Percentiles rank a stretch among this genome's conserved stretches.
phyloP scores from a whole-genome alignment of 2,888 invertebrate genomes.

The Lycocerus yunnanus region DNA sequence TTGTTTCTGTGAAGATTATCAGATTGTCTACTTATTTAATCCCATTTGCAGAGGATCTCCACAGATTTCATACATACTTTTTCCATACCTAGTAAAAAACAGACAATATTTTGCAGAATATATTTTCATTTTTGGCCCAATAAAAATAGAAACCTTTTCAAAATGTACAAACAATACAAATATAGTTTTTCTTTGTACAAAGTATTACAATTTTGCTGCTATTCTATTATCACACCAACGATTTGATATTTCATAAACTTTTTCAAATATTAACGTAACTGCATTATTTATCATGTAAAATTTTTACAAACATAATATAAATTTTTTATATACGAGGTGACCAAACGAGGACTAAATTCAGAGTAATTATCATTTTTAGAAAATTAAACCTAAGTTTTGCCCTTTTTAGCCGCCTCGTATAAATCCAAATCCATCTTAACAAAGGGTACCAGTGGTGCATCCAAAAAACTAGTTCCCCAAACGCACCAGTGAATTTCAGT shows the following conservation, averaged over 20 bases:
- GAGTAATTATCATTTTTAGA: not conserved
- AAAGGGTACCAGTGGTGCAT: not conserved
- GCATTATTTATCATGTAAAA: not conserved
- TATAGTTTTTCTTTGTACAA: constrained; percentile 16
- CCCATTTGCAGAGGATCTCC: no score
- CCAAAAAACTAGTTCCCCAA: not conserved
- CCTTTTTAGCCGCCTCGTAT: not conserved
- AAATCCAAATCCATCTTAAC: not conserved
- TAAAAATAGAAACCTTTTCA: constrained; percentile 26
- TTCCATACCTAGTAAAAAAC: not conserved
- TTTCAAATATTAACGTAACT: not conserved
- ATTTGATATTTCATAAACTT: constrained; percentile 2
- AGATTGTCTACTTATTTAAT: no score
- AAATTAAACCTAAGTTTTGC: not conserved
- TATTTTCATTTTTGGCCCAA: constrained; percentile 6
- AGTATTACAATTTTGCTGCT: constrained; percentile 16
- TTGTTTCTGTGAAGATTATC: no score
- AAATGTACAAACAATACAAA: constrained; percentile 23
- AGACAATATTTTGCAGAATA: constrained; percentile 1
- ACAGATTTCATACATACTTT: no score
- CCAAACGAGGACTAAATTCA: not conserved
- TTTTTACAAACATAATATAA: not conserved
- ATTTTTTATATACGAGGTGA: not conserved
- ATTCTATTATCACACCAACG: constrained; percentile 24
- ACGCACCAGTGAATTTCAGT: not conserved